Evolutionary conservation across 2,888 invertebrate species (phyloP), one percentile per base, ranked within the genome.

Genomic region (Craniophora ligustri): DNA sequence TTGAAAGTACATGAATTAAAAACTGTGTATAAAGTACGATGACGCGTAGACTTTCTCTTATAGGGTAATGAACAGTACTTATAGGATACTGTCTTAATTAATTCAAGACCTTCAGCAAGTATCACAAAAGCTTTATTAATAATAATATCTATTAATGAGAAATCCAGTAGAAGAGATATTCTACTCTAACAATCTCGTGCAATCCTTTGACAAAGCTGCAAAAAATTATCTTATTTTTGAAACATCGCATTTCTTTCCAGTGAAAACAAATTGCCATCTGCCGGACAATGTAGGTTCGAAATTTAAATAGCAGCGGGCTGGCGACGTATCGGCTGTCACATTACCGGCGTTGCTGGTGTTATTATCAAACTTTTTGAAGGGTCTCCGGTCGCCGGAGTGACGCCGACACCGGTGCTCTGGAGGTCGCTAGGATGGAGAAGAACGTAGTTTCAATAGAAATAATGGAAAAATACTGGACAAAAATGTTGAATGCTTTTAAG

Each of bases 281-380:
- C 60, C 13, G 62, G 56, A 78, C 73, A 83, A 81, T 79, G 77
- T 76, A 69, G 73, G 81, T 82, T 82, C 77, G 78, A 81, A 86
- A 85, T 88, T 88, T 87, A 86, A 89, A 88, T 83, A 84, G 84
- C 78, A 79, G 73, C 67, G 72, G 77, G 75, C 79, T 79, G 91
- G 92, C 92, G 92, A 93, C 92, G 91, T 91, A 93, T 92, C 91
- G 92, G 91, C 92, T 93, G 93, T 92, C 93, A 92, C 92, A 92
- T 93, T 92, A 93, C 89, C 77, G 67, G 77, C 76, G 73, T 67
- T 67, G 75, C 75, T 79, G 84, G 80, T 90, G 89, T 92, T 93
- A 92, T 92, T 93, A 92, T 92, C 84, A 89, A 93, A 93, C 87
- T 93, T 93, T 91, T 88, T 91, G 91, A 92, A 92, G 92, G 93